Conservation (phyloP, 2,797 vertebrate genomes). For the Macrochelys suwanniensis region DNA sequence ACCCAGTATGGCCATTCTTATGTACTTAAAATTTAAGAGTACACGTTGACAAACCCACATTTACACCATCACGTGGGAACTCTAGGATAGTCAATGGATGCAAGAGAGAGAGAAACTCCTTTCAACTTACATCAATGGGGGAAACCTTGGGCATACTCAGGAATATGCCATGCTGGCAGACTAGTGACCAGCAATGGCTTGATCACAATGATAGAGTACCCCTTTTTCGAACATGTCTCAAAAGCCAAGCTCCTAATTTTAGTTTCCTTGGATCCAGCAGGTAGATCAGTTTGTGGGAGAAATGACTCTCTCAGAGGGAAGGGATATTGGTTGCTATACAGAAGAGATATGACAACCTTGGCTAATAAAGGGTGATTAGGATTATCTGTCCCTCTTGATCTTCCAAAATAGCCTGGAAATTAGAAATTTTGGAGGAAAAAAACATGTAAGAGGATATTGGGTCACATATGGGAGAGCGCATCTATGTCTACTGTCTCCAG, state of each 20-base stretch:
- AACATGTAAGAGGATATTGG: neutral
- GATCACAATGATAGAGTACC: constrained; percentile 54
- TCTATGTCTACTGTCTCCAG: neutral
- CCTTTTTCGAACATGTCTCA: neutral
- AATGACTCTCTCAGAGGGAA: neutral
- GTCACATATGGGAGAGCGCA: neutral
- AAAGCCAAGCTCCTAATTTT: neutral
- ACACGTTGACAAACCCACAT: neutral
- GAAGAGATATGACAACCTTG: neutral
- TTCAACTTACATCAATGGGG: neutral
- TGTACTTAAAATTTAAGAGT: no score
- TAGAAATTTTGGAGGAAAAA: neutral
- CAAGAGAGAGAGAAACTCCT: neutral
- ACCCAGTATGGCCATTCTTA: no score
- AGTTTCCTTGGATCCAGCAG: neutral
- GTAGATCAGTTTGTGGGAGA: neutral
- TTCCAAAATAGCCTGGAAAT: neutral
- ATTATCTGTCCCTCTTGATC: neutral
- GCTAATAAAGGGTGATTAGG: neutral
- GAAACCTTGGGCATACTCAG: neutral
- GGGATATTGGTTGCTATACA: neutral
- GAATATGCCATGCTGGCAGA: constrained; percentile 71
- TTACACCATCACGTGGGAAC: neutral
- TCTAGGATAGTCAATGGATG: neutral
- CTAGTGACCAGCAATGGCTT: constrained; percentile 73